Evolutionary conservation across 64 coral and sea anemone genomes (phyloP).

Genomic region (Actinia tenebrosa): DNA sequence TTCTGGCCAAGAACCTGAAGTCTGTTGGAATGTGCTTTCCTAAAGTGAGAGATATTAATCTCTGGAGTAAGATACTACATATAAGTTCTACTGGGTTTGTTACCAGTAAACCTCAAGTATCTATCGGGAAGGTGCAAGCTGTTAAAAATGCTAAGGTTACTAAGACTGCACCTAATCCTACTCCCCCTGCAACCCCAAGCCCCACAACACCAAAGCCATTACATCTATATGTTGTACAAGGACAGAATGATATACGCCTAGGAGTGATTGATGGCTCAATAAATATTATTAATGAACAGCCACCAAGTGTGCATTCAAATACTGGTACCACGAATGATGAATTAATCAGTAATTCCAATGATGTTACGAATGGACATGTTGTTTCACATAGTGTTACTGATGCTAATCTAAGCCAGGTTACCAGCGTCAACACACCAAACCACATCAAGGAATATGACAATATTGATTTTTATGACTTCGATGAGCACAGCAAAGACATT

Average conservation of each 20-base stretch:
- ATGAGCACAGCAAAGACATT: slow-evolving; percentile 1
- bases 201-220: background rate
- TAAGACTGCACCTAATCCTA: background rate
- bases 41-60: slow-evolving; percentile 25
- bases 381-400: slow-evolving; percentile 7
- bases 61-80: slow-evolving; percentile 29
- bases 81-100: slow-evolving; percentile 14
- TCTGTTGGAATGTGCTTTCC: slow-evolving; percentile 56
- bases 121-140: background rate
- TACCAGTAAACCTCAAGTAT: background rate
- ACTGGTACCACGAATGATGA: background rate
- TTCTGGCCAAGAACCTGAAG: slow-evolving; percentile 45
- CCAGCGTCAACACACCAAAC: background rate
- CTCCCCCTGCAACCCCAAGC: background rate
- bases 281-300: background rate
- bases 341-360: background rate
- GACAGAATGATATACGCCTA: slow-evolving; percentile 23
- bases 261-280: background rate
- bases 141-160: background rate
- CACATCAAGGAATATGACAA: slow-evolving; percentile 22
- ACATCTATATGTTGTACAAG: slow-evolving; percentile 31
- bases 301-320: background rate
- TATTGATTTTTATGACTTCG: slow-evolving; percentile 26
- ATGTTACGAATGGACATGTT: background rate
- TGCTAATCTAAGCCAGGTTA: slow-evolving; percentile 6